These are phyloP conservation scores for Hippocampus mohnikei DNA, from an alignment of 2,113 vertebrate species.

Conservation along the genomic window DNA sequence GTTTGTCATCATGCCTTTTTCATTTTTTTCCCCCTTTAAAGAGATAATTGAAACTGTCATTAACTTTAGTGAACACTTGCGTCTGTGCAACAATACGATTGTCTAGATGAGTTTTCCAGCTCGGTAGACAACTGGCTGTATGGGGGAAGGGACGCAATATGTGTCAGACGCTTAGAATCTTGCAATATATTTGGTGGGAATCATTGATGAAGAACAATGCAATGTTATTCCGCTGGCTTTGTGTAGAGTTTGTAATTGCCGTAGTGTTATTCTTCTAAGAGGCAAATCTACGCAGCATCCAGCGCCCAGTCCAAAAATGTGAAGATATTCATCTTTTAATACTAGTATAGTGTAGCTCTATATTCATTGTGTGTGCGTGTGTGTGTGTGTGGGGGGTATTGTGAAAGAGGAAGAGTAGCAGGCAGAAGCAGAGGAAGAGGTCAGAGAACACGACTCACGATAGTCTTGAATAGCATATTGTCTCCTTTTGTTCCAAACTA, in stretches of 20 bases:
- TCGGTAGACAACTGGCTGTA: slow-evolving; percentile 4
- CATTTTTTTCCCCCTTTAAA: background rate
- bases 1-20: slow-evolving; percentile 9
- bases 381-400: background rate
- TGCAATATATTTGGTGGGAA: background rate
- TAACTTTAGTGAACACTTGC: slow-evolving; percentile 10
- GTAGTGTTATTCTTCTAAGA: background rate
- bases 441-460: slow-evolving; percentile 6
- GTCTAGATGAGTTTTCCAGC: slow-evolving; percentile 8
- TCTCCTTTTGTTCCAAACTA: slow-evolving; percentile 1
- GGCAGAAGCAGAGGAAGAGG: slow-evolving; percentile 6
- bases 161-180: background rate
- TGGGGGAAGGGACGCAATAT: slow-evolving; percentile 5
- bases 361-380: background rate
- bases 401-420: slow-evolving; percentile 10
- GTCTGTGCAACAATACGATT: slow-evolving; percentile 8
- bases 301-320: background rate
- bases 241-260: background rate
- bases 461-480: slow-evolving; percentile 11
- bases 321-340: background rate
- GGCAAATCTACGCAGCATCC: background rate
- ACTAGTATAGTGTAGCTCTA: background rate
- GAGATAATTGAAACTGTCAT: slow-evolving; percentile 14
- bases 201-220: slow-evolving; percentile 4
- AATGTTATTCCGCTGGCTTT: background rate